Base-by-base conservation (phyloP, 2,113 vertebrate genomes). In the Indicator indicator region DNA sequence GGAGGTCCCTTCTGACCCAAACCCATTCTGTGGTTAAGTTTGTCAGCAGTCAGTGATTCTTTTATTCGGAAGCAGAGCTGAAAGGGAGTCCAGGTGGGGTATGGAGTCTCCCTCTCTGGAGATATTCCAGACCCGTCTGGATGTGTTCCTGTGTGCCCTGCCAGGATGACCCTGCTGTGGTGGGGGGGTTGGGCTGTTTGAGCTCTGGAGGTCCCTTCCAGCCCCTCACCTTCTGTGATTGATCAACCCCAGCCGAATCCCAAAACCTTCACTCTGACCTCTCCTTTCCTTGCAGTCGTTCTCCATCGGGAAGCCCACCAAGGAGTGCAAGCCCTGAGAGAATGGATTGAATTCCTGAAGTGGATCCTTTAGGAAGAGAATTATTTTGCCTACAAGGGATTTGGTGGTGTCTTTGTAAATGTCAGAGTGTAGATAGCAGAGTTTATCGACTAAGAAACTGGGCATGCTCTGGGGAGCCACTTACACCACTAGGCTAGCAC, bases 311-410 rank as follows among this genome's bases (percentile, higher is more conserved):
- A 98, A 99, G 98, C 94, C 98, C 98, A 44, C 96, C 98, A 79
- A 97, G 98, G 97, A 98, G 98, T 96, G 97, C 98, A 93, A 99
- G 98, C 96, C 98, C 98, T 95, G 98, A 98, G 95, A 98, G 98
- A 98, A 97, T 98, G 94, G 98, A 98, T 97, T 98, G 97, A 98
- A 97, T 82, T 95, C 94, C 88, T 91, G 94, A 97, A 95, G 86
- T 97, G 95, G 94, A 96, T 95, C 95, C 97, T 97, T 97, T 97
- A 97, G 97, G 97, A 97, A 97, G 92, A 97, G 98, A 97, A 95
- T 94, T 97, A 97, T 98, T 98, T 98, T 98, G 98, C 98, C 98
- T 98, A 97, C 98, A 98, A 98, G 98, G 98, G 98, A 98, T 98
- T 97, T 98, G 97, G 97, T 98, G 97, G 93, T 97, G 97, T 97